phyloP scores from a whole-genome alignment of 2,113 vertebrate genomes.

The Gadus chalcogrammus region DNA sequence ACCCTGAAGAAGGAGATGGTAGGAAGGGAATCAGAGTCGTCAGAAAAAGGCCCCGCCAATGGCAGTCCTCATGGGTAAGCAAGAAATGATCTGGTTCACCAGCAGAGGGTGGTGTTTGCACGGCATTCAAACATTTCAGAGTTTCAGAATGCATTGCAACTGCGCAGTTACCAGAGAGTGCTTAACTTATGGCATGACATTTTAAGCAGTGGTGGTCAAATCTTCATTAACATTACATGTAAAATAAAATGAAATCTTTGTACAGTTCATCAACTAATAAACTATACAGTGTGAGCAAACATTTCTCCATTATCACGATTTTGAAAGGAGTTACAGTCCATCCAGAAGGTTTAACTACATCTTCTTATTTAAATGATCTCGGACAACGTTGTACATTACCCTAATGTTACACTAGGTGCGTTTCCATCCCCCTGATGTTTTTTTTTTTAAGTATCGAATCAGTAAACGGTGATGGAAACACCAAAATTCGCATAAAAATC shows the following conservation, averaged over 20 bases:
- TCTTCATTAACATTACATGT: no score
- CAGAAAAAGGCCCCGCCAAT: constrained; percentile 61
- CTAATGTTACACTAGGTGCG: no score
- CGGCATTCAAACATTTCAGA: neutral
- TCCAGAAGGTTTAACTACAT: no score
- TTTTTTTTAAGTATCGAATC: no score
- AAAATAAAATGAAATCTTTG: neutral
- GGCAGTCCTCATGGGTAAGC: constrained; percentile 55
- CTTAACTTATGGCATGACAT: neutral
- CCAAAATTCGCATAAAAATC: no score
- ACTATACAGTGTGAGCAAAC: neutral
- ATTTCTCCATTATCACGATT: no score
- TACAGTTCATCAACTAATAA: neutral
- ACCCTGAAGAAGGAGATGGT: constrained; percentile 94
- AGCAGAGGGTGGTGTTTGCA: constrained; percentile 17
- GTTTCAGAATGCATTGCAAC: neutral
- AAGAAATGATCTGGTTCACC: neutral
- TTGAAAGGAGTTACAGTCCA: no score
- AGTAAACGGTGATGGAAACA: no score
- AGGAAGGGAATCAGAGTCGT: constrained; percentile 65
- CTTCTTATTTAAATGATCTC: no score
- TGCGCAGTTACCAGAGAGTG: neutral
- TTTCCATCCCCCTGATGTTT: no score
- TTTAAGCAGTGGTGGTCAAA: no score
- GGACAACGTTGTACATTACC: no score